Evolutionary conservation across 2,113 vertebrate species (phyloP), one percentile per base, ranked within the genome.

Genomic region (Paraplagusia blochii): DNA sequence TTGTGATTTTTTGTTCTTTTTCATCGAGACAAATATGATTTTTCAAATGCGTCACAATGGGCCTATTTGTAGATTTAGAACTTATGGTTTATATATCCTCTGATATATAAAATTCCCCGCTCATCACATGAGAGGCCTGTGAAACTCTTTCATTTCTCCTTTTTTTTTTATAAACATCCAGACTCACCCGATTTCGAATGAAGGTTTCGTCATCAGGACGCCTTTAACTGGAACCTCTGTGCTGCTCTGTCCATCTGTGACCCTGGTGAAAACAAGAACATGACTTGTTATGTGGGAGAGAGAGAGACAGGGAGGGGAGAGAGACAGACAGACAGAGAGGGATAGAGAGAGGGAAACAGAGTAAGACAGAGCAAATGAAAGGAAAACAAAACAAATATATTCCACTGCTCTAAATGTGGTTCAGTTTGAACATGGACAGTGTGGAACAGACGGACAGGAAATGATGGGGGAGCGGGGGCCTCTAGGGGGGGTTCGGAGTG

Each of bases 381-480:
- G 79, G 71, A 86, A 89, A 72, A 69, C 72, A 77, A 77, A 72
- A 85, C 85, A 83, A 88, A 84, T 72, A 82, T 85, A 76, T 82
- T 91, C 89, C 83, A 66, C 76, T 66, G 71, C 44, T 86, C 84
- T 85, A 87, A 88, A 88, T 79, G 42, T 79, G 70, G 80, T 72
- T 66, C 0, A 73, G 70, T 83, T 80, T 74, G 76, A 69, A 74
- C 50, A 44, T 9, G 58, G 80, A 82, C 18, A 64, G 75, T 61
- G 57, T 33, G 56, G 69, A 72, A 53, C 65, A 29, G 69, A 72
- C 53, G 50, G 62, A 69, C 46, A 46, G 74, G 79, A 75, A 64
- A 49, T 54, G 42, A 60, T 52, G 53, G 51, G 58, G 48, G 40
- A 38, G 17, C 39, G 13, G 13, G 3, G 9, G 40, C 11, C 51